Percentiles rank a stretch among this genome's conserved stretches.
phyloP scores from a whole-genome alignment of 2,797 vertebrate species.

The Crypturellus tataupa region DNA sequence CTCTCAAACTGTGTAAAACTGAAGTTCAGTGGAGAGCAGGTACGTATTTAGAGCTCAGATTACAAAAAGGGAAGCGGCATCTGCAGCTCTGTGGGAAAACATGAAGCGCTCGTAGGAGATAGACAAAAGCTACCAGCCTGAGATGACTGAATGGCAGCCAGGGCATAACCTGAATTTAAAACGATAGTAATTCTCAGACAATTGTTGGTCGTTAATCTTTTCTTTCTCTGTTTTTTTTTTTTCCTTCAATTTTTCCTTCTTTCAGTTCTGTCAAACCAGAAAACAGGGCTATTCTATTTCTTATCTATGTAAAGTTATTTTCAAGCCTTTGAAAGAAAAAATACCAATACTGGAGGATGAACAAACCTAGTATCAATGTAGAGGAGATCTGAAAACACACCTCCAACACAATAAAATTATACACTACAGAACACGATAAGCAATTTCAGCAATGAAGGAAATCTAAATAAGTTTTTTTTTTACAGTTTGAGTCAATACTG shows the following conservation, averaged over 20 bases:
- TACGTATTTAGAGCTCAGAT: neutral
- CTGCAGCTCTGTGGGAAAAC: neutral
- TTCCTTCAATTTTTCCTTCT: neutral
- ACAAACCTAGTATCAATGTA: neutral
- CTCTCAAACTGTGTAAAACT: neutral
- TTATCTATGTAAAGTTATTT: neutral
- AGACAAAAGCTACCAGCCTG: neutral
- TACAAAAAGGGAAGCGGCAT: neutral
- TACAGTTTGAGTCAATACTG: neutral
- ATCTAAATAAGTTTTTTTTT: conserved; percentile 8
- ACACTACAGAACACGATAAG: neutral
- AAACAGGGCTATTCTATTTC: neutral
- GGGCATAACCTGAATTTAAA: neutral
- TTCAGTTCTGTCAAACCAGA: neutral
- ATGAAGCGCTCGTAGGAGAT: neutral
- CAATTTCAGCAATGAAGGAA: neutral
- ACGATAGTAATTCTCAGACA: neutral
- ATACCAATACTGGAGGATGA: neutral
- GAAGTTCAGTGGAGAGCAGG: neutral
- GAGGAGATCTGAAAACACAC: too few species aligned
- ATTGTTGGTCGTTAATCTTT: neutral
- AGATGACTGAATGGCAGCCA: neutral
- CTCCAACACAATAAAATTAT: neutral
- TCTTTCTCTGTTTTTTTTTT: neutral
- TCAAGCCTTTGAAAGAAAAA: conserved; percentile 15